phyloP scores from a whole-genome alignment of 1,140 invertebrate genomes.

The Habropoda laboriosa region DNA sequence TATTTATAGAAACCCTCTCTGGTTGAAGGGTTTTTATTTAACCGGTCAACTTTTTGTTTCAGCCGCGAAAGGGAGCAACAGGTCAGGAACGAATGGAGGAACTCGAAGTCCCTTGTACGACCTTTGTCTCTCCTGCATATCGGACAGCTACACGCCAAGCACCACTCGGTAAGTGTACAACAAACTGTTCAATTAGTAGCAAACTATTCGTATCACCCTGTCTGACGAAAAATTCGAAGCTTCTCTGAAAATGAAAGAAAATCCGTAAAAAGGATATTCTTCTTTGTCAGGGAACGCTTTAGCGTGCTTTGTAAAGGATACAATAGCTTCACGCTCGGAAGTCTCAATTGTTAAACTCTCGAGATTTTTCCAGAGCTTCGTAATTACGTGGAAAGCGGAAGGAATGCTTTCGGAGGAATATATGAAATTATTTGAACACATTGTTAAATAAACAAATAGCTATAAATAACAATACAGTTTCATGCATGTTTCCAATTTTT shows the following conservation, averaged over 20 bases:
- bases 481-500: too few relatives aligned
- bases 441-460: too few relatives aligned
- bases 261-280: background rate
- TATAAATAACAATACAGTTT: too few relatives aligned
- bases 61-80: conserved; percentile 70
- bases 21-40: conserved; percentile 18
- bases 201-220: too few relatives aligned
- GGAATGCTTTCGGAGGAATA: too few relatives aligned
- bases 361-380: too few relatives aligned
- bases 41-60: conserved; percentile 47
- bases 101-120: conserved; percentile 68
- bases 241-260: background rate
- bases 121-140: conserved; percentile 70
- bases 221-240: too few relatives aligned
- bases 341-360: background rate
- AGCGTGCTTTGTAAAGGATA: background rate
- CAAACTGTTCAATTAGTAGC: conserved; percentile 34
- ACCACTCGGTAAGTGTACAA: conserved; percentile 49
- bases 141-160: conserved; percentile 33
- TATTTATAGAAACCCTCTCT: background rate
- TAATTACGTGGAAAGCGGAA: too few relatives aligned
- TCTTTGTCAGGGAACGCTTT: background rate
- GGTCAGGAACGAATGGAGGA: conserved; percentile 71
- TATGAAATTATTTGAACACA: too few relatives aligned
- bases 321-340: too few relatives aligned